Evolutionary conservation across 2,113 vertebrate species (phyloP).

Genomic region (Ictidomys tridecemlineatus): DNA sequence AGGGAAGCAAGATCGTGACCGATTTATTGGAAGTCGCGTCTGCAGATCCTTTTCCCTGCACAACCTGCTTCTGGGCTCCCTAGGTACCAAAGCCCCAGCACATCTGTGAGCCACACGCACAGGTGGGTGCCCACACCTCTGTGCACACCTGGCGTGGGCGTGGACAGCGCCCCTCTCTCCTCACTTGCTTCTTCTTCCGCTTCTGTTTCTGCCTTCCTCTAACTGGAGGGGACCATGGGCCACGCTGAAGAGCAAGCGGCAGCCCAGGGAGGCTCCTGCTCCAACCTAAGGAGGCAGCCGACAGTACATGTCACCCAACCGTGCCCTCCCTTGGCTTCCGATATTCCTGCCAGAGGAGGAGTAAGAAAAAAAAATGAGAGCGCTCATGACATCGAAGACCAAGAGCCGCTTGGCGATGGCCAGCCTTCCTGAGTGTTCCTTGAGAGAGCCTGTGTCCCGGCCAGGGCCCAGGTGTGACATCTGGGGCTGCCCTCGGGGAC

Average conservation of each 20-base stretch:
- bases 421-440: not conserved
- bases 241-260: accelerated
- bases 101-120: not conserved
- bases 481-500: not conserved
- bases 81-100: not conserved
- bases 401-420: accelerated
- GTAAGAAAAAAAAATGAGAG: not conserved
- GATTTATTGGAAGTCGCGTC: not conserved
- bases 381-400: not conserved
- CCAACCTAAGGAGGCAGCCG: not conserved
- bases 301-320: accelerated
- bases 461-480: not conserved
- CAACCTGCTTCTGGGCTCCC: not conserved
- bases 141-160: not conserved
- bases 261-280: not conserved
- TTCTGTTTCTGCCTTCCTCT: not conserved
- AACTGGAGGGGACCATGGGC: accelerated
- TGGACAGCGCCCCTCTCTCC: not conserved
- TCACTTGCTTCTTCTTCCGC: not conserved
- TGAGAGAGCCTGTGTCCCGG: accelerated
- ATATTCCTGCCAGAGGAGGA: not conserved
- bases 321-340: not conserved
- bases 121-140: not conserved
- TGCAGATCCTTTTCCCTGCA: not conserved
- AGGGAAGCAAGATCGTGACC: not conserved